These are phyloP conservation scores for Synergus itoensis DNA, from an alignment of 2,888 invertebrate species.

Conservation along the genomic window DNA sequence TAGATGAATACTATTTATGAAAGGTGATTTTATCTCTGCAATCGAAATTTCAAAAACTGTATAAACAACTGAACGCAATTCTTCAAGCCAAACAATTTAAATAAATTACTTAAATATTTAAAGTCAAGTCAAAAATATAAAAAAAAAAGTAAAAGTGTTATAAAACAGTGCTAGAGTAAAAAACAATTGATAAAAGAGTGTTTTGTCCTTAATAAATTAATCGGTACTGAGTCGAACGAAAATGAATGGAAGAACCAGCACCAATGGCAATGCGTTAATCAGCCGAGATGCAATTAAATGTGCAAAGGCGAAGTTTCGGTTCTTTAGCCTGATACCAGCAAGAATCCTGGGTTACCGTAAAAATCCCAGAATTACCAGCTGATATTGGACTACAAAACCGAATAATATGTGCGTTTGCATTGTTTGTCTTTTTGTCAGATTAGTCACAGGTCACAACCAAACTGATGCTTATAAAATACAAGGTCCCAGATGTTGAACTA, in stretches of 20 bases:
- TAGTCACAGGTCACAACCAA: slow-evolving; percentile 73
- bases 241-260: slow-evolving; percentile 70
- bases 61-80: not conserved
- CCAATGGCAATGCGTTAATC: slow-evolving; percentile 75
- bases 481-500: slow-evolving; percentile 48
- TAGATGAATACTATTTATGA: not conserved
- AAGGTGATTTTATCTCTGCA: slow-evolving; percentile 18
- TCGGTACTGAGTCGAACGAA: slow-evolving; percentile 39
- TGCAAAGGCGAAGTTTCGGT: slow-evolving; percentile 76
- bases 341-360: slow-evolving; percentile 88
- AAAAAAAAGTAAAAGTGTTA: slow-evolving; percentile 16
- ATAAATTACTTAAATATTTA: not conserved
- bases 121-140: slow-evolving; percentile 6
- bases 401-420: slow-evolving; percentile 66
- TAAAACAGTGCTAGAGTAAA: slow-evolving; percentile 22
- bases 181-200: slow-evolving; percentile 9
- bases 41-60: slow-evolving; percentile 2
- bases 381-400: slow-evolving; percentile 89
- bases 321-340: slow-evolving; percentile 87
- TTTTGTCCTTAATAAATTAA: slow-evolving; percentile 27
- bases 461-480: slow-evolving; percentile 62
- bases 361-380: slow-evolving; percentile 98
- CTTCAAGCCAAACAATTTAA: slow-evolving; percentile 2
- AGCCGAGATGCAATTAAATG: slow-evolving; percentile 69
- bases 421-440: slow-evolving; percentile 62